These are phyloP conservation scores for Syngnathus typhle DNA, from an alignment of 2,113 vertebrate species.

Conservation along the genomic window DNA sequence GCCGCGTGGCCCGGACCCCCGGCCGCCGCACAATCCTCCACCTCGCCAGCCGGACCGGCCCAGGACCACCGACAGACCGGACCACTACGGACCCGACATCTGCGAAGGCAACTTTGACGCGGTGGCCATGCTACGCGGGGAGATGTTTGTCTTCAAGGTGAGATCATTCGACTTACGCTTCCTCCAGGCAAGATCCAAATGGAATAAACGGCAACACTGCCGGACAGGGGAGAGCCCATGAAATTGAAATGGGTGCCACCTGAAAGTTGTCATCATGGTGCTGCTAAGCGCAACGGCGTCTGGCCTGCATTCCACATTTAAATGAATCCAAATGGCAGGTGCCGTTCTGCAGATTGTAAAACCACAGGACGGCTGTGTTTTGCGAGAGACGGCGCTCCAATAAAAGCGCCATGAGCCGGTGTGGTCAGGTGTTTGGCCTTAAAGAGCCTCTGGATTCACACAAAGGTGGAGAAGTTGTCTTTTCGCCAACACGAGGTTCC, in stretches of 20 bases:
- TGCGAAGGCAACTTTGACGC: constrained; percentile 93
- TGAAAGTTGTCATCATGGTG: neutral
- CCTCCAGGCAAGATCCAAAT: no score
- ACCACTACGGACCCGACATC: constrained; percentile 88
- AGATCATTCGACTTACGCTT: neutral
- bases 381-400: constrained; percentile 34
- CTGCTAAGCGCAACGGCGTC: neutral
- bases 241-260: neutral
- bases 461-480: constrained; percentile 20
- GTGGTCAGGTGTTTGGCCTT: constrained; percentile 55
- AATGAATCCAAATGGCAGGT: constrained; percentile 24
- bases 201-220: no score
- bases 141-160: constrained; percentile 99
- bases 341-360: constrained; percentile 55
- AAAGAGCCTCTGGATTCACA: constrained; percentile 47
- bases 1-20: constrained; percentile 77
- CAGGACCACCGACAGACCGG: constrained; percentile 76
- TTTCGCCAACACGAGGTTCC: neutral
- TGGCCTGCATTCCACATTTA: neutral
- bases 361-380: constrained; percentile 33
- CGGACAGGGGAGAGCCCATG: neutral
- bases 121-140: constrained; percentile 86
- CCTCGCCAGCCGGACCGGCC: constrained; percentile 77
- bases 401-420: constrained; percentile 34
- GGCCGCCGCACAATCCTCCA: constrained; percentile 67